phyloP scores from a whole-genome alignment of 2,888 invertebrate species.

The Microctonus brassicae region DNA sequence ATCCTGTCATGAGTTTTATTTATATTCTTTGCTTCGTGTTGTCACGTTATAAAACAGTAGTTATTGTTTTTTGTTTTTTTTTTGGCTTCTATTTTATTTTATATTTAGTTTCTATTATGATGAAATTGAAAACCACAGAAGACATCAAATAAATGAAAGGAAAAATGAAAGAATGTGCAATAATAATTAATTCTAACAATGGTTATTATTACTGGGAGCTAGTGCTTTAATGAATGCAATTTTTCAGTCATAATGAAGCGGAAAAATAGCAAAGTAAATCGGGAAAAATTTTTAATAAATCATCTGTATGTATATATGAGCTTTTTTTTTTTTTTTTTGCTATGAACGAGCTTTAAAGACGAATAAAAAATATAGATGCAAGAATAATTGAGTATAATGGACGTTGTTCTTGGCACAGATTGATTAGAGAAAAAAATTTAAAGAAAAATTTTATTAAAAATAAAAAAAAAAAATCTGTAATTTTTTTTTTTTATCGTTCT shows the following conservation, averaged over 20 bases:
- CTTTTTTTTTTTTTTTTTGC: too few relatives aligned
- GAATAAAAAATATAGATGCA: neutral
- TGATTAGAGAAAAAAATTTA: neutral
- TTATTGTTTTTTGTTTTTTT: neutral
- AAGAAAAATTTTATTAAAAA: too few relatives aligned
- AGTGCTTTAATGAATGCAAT: neutral
- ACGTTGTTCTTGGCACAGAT: neutral
- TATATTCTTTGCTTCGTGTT: neutral
- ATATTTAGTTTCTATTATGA: neutral
- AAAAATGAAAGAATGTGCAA: neutral
- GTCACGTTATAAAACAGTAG: neutral
- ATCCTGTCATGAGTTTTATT: neutral
- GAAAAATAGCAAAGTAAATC: neutral
- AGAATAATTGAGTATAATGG: neutral
- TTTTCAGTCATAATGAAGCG: neutral
- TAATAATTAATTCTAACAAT: neutral
- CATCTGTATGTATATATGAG: neutral
- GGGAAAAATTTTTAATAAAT: neutral
- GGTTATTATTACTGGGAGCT: neutral
- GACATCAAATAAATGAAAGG: neutral
- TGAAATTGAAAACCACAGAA: neutral
- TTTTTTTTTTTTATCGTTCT: neutral
- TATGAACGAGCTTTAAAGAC: neutral
- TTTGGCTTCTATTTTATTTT: neutral
- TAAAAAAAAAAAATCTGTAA: neutral